Conservation (phyloP, 2,797 vertebrate species). For the Crotalus adamanteus region DNA sequence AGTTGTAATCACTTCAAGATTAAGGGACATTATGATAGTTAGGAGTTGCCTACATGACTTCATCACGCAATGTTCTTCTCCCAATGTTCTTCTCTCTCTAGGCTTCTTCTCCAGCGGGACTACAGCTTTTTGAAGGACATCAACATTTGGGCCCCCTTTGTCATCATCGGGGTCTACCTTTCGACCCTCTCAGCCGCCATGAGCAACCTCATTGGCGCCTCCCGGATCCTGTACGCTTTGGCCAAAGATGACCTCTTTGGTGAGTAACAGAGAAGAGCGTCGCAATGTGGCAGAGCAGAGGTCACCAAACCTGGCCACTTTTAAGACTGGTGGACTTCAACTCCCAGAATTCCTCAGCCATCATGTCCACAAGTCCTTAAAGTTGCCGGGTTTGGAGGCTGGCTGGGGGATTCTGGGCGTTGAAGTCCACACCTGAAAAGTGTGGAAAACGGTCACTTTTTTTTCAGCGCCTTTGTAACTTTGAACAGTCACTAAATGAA, state of each 20-base stretch:
- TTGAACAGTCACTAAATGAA: not conserved
- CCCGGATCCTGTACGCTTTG: constrained; percentile 86
- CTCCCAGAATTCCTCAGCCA: not conserved
- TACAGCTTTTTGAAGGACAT: constrained; percentile 86
- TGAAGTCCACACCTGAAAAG: too few species aligned
- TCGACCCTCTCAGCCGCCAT: constrained; percentile 88
- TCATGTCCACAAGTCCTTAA: too few species aligned
- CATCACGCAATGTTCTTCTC: not conserved
- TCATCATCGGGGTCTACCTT: constrained; percentile 84
- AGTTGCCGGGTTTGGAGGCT: too few species aligned
- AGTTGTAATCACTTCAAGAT: not conserved
- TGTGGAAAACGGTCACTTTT: not conserved
- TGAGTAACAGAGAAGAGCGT: constrained; percentile 57
- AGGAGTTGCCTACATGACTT: not conserved
- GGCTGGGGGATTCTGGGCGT: too few species aligned
- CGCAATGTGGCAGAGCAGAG: not conserved
- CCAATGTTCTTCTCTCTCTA: constrained; percentile 39
- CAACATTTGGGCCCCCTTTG: constrained; percentile 83
- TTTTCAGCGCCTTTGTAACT: not conserved
- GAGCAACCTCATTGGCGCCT: constrained; percentile 90
- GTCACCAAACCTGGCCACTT: not conserved
- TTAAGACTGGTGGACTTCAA: not conserved
- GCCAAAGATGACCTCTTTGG: constrained; percentile 87
- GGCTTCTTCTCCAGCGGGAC: constrained; percentile 81
- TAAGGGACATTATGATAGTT: not conserved